These are phyloP conservation scores for Scelioninae gen. 1 DNA, from an alignment of 2,888 invertebrate species.

Conservation along the genomic window DNA sequence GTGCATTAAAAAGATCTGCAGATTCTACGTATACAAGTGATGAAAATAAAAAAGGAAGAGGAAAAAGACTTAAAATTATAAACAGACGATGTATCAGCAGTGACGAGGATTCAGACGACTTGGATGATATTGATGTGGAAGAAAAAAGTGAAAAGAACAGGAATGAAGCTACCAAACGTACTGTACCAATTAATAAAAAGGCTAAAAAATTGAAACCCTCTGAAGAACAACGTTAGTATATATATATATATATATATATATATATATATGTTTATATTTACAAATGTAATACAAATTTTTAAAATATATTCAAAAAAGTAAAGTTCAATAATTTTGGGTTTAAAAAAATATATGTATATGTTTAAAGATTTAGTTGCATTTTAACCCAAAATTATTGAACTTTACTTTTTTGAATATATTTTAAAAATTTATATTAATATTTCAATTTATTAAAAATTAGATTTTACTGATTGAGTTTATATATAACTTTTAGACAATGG, in stretches of 20 bases:
- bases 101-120: slow-evolving; percentile 9
- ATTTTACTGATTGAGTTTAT: not conserved
- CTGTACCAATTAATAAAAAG: not conserved
- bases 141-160: not conserved
- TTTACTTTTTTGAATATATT: not conserved
- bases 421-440: not conserved
- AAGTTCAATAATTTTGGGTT: not conserved
- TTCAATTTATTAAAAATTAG: not conserved
- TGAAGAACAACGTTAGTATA: slow-evolving; percentile 4
- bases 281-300: not conserved
- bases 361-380: not conserved
- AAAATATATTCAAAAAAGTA: not conserved
- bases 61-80: not conserved
- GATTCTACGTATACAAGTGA: slow-evolving; percentile 15
- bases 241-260: not conserved
- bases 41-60: slow-evolving; percentile 23
- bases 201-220: not conserved
- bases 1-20: slow-evolving; percentile 13
- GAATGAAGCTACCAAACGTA: not conserved
- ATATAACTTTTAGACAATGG: not conserved
- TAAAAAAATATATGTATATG: not conserved
- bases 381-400: not conserved
- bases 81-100: not conserved
- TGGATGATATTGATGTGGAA: slow-evolving; percentile 1
- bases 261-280: no score